Conservation (phyloP, 2,888 invertebrate species). For the Mylabris sibirica region DNA sequence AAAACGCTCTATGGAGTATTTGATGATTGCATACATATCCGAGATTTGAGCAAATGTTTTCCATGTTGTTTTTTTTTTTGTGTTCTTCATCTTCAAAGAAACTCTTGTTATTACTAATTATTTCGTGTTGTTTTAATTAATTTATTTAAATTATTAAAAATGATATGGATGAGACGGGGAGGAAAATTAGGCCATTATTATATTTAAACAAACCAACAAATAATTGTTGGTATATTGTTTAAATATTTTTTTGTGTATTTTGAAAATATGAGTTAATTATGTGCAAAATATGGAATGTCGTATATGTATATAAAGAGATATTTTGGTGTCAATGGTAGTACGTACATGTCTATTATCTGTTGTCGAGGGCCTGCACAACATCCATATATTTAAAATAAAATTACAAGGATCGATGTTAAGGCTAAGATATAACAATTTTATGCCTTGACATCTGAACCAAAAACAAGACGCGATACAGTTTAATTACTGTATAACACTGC, state of each 20-base stretch:
- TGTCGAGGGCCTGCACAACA: constrained; percentile 36
- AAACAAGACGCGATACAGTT: constrained; percentile 32
- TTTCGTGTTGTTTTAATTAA: background rate
- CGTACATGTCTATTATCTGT: constrained; percentile 27
- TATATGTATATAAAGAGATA: constrained; percentile 29
- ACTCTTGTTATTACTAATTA: background rate
- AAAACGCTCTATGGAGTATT: constrained; percentile 37
- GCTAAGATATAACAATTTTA: constrained; percentile 19
- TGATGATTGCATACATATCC: constrained; percentile 38
- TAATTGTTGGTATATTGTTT: background rate
- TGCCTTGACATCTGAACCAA: constrained; percentile 23
- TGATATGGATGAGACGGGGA: constrained; percentile 6
- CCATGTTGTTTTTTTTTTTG: constrained; percentile 29
- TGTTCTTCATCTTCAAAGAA: background rate
- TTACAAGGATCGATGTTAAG: constrained; percentile 20
- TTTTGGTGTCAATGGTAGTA: constrained; percentile 36
- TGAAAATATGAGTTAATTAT: background rate
- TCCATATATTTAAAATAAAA: constrained; percentile 14
- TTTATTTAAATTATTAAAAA: background rate
- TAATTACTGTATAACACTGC: constrained; percentile 61
- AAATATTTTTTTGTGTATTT: background rate
- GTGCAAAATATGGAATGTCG: constrained; percentile 16
- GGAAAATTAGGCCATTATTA: constrained; percentile 5
- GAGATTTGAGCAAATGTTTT: constrained; percentile 40
- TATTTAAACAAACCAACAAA: constrained; percentile 6